Base-by-base conservation (phyloP, 1,140 invertebrate species). In the Drosophila yakuba region DNA sequence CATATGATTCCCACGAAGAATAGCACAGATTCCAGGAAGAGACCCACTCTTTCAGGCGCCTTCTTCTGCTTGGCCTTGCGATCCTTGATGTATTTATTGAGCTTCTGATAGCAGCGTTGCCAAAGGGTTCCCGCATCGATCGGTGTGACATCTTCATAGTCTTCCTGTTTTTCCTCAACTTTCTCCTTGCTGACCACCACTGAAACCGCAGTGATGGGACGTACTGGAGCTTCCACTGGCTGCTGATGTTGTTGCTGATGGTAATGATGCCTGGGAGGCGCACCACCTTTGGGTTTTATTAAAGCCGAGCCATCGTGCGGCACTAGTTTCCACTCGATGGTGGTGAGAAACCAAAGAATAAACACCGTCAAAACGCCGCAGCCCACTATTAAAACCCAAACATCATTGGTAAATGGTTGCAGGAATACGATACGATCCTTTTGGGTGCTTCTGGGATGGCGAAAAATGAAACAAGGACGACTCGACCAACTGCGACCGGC, bases 391-490 rank as follows among this genome's bases (percentile, higher is more conserved):
- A 93, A 90, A 8, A 93, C 88, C 95, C 95, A 95, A 17, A 95
- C 94, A 15, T 90, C 78, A 12, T 80, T 73, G 1, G 93, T 92
- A 20, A 95, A 93, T 0, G 95, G 95, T 35, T 94, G 92, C 0
- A 94, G 91, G 66, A 94, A 95, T 17, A 95, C 94, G 64, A 94
- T 94, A 56, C 93, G 93, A 73, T 95, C 91, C 15, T 93, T 93
- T 75, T 92, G 94, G 3, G 93, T 93, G 2, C 94, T 95, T 69
- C 95, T 94, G 0, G 95, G 95, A 91, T 95, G 95, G 6, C 95
- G 93, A 64, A 96, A 95, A 39, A 96, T 94, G 67, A 96, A 94
- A 55, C 93, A 93, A 2, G 94, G 93, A 57, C 84, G 77, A 55
- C 84, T 89, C 2, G 84, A 89, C 94, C 94, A 96, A 4, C 94